Percentiles rank a stretch among this genome's conserved stretches.
Conservation (phyloP, 2,888 invertebrate species). For the Caenorhabditis panamensis region DNA sequence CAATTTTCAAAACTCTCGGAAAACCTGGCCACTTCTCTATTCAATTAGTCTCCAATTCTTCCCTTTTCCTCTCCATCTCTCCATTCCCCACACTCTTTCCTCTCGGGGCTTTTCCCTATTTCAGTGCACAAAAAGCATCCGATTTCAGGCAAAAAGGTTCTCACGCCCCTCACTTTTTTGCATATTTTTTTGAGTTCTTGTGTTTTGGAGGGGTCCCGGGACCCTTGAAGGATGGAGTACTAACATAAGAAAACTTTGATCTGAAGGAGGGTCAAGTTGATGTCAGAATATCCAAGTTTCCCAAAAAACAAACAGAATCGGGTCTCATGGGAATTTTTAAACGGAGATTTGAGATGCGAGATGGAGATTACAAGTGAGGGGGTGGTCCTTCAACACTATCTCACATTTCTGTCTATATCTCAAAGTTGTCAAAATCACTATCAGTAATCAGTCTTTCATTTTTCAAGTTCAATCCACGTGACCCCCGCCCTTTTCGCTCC, state of each 20-base stretch:
- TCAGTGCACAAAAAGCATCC: background rate
- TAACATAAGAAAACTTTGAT: background rate
- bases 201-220: background rate
- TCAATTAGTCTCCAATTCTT: conserved; percentile 22
- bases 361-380: no score
- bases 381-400: no score
- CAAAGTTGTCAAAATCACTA: no score
- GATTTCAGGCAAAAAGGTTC: background rate
- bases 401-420: no score
- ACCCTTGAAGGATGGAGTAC: no score
- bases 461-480: background rate
- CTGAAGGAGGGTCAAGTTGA: background rate
- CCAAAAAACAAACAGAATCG: no score
- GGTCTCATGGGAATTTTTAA: no score
- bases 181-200: background rate
- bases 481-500: background rate
- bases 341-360: background rate
- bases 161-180: background rate
- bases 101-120: no score
- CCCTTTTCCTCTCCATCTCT: conserved; percentile 1
- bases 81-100: background rate
- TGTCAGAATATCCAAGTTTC: no score
- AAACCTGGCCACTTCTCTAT: background rate
- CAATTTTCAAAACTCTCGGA: background rate
- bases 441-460: background rate